A percentile compares a stretch with the other conserved stretches of the same genome.
These are phyloP conservation scores for Bolborhynchus lineola DNA, from an alignment of 2,113 vertebrate genomes.

Conservation along the genomic window DNA sequence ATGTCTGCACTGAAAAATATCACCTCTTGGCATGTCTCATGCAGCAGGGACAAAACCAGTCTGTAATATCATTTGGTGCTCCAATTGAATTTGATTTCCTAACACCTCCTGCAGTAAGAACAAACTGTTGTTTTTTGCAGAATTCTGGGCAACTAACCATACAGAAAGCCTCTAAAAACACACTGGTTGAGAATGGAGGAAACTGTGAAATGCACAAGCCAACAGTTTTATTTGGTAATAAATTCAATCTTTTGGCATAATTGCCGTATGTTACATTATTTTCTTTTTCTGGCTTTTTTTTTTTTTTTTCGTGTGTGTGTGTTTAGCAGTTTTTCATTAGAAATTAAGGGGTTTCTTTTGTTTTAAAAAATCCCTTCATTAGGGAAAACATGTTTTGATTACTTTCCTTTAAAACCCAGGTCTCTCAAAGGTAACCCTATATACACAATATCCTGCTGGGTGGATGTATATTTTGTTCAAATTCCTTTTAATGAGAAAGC, in stretches of 20 bases:
- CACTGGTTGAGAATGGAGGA: constrained; percentile 39
- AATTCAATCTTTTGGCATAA: constrained; percentile 65
- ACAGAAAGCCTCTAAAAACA: constrained; percentile 58
- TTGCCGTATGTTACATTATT: constrained; percentile 59
- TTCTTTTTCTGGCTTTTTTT: background rate
- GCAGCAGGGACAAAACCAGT: constrained; percentile 11
- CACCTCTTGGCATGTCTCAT: constrained; percentile 28
- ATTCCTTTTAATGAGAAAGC: background rate
- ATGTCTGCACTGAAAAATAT: constrained; percentile 33
- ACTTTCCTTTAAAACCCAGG: background rate
- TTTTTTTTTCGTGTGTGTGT: background rate
- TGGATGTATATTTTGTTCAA: background rate
- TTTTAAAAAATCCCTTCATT: background rate
- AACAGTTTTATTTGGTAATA: constrained; percentile 72
- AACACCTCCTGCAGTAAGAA: constrained; percentile 50
- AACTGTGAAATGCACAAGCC: constrained; percentile 69
- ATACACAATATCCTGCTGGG: background rate
- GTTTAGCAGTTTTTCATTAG: constrained; percentile 50
- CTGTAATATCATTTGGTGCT: constrained; percentile 28
- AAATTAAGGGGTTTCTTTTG: constrained; percentile 16
- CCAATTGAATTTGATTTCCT: constrained; percentile 58
- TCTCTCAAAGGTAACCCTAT: background rate
- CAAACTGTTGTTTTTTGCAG: constrained; percentile 55
- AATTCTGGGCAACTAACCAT: constrained; percentile 59
- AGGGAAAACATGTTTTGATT: background rate